Base-by-base conservation (phyloP, 1,140 invertebrate genomes). In the Marisa cornuarietis region DNA sequence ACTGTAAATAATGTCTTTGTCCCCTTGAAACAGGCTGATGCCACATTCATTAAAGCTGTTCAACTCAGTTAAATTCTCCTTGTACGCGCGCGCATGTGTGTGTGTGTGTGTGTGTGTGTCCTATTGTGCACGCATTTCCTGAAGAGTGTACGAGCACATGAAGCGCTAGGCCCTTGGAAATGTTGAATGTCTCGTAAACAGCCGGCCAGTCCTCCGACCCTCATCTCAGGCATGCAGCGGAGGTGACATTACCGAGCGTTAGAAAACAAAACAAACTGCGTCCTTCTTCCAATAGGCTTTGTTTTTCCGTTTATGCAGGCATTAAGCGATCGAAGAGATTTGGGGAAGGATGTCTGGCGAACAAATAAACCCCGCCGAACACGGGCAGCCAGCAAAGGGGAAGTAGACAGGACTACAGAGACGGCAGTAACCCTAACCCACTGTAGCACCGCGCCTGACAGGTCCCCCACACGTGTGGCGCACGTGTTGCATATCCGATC, bases 301-400 rank as follows among this genome's bases (percentile, higher is more conserved):
- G 76, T 77, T 77, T 66, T 77, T 77, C 42, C 76, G 65, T 77
- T 77, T 77, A 77, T 69, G 42, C 76, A 77, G 76, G 20, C 62
- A 65, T 66, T n/a, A n/a, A 68, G 65, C 65, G 76, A 77, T 77
- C 76, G 76, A 77, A 77, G 76, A 77, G 76, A 77, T 77, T 77
- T 9, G 63, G 51, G 76, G 63, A 77, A 69, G 68, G 65, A 42
- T 51, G 76, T 54, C 76, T 52, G 63, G 65, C 63, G 76, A 77
- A 77, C 76, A 77, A 77, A 77, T 77, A 77, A 77, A 77, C 76
- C 3, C 24, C n/a, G 66, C 65, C 65, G 26, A 77, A 9, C 14
- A 1, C 31, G 58, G 58, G 2, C 61, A 24, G 24, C 3, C 42
- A 6, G 31, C 31, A 76, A 76, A 76, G 74, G 74, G 74, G 61